Percentiles rank a stretch among this genome's conserved stretches.
Evolutionary conservation across 1,140 invertebrate genomes (phyloP).

Genomic region (Propsilocerus akamusi): DNA sequence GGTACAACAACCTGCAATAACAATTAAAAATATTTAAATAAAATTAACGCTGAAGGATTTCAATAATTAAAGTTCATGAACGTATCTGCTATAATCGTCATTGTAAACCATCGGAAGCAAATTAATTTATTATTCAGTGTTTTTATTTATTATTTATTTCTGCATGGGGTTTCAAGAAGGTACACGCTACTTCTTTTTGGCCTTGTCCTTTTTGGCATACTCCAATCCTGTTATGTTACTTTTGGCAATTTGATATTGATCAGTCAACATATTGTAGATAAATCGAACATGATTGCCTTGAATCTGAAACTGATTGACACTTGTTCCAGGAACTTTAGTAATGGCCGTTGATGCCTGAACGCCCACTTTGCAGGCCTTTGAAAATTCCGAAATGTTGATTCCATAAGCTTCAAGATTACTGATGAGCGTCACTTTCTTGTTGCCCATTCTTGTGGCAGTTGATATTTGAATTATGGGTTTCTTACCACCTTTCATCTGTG

Average conservation of each 20-base stretch:
- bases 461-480: slow-evolving; percentile 61
- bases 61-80: too few relatives aligned
- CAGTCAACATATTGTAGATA: slow-evolving; percentile 49
- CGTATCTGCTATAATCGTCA: too few relatives aligned
- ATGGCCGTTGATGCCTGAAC: slow-evolving; percentile 74
- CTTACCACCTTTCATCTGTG: slow-evolving; percentile 45
- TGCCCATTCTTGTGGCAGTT: slow-evolving; percentile 57
- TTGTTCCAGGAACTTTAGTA: slow-evolving; percentile 50
- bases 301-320: slow-evolving; percentile 59
- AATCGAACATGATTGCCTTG: slow-evolving; percentile 82
- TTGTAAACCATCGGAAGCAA: too few relatives aligned
- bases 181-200: slow-evolving; percentile 15
- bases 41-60: too few relatives aligned
- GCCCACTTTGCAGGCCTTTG: slow-evolving; percentile 61
- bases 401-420: slow-evolving; percentile 75
- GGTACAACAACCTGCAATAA: too few relatives aligned
- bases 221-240: slow-evolving; percentile 44
- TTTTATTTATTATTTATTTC: too few relatives aligned
- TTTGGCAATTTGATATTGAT: slow-evolving; percentile 44
- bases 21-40: too few relatives aligned
- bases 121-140: too few relatives aligned
- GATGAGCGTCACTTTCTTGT: slow-evolving; percentile 81
- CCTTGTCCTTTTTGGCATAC: slow-evolving; percentile 39
- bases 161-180: background rate
- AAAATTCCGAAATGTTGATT: slow-evolving; percentile 58